Evolutionary conservation across 37 sponge, comb jelly and placozoan genomes (phyloP).

Genomic region (Beroe forskalii): DNA sequence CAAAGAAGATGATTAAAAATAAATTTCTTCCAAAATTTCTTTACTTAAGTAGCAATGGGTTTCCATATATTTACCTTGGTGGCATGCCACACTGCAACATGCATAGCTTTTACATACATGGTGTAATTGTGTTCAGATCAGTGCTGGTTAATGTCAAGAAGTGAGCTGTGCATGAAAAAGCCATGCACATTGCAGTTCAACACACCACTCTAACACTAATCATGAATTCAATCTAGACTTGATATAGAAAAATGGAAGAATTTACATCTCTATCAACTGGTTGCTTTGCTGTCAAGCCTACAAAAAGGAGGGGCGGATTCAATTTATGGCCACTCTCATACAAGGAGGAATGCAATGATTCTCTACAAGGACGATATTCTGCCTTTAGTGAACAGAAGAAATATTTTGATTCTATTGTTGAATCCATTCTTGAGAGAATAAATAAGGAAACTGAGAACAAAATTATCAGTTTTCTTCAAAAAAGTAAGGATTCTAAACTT

Average conservation of each 20-base stretch:
- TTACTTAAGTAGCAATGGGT: too few species aligned
- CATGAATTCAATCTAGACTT: too few species aligned
- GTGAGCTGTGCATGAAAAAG: too few species aligned
- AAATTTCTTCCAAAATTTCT: too few species aligned
- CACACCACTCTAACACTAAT: too few species aligned
- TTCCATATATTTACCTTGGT: too few species aligned
- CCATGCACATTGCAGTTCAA: too few species aligned
- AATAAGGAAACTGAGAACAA: background rate
- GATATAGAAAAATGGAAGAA: background rate
- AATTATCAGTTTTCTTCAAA: background rate
- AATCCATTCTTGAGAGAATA: background rate
- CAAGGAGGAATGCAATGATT: background rate
- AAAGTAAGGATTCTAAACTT: background rate
- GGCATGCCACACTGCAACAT: too few species aligned
- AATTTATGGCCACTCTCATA: background rate
- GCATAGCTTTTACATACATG: too few species aligned
- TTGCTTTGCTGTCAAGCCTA: conserved; percentile 31
- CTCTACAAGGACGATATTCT: background rate
- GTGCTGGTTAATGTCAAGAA: too few species aligned
- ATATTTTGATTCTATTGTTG: background rate
- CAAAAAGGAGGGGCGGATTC: background rate
- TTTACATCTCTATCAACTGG: conserved; percentile 50
- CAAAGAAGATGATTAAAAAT: too few species aligned
- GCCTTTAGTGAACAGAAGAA: background rate
- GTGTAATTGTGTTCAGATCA: too few species aligned